Evolutionary conservation across 2,888 invertebrate genomes (phyloP), one percentile per base, ranked within the genome.

Genomic region (Drosophila lacicola): DNA sequence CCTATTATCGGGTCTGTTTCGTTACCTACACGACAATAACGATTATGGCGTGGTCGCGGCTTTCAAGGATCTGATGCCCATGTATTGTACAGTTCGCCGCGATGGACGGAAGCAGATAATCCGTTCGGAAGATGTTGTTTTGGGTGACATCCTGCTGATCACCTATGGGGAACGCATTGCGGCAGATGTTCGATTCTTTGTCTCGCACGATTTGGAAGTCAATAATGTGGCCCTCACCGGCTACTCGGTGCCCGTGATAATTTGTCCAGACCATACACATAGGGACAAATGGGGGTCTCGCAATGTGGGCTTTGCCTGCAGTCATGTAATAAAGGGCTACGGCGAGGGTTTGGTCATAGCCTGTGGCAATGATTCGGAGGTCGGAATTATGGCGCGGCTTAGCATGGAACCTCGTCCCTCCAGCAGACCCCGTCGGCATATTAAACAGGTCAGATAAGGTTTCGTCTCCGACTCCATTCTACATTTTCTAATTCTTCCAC

Each of bases 221-320:
- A 70, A 88, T 4, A 74, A 87, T 11, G 84, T 88, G 6, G 81
- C 82, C 0, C 19, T 84, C 5, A 78, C 68, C 2, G 84, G 87
- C 0, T 4, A 17, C 4, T 76, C 87, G 0, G 9, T 36, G 2
- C 68, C 89, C 0, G 33, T 62, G 10, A 33, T 45, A 1, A 61
- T 88, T 6, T 17, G 36, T 25, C 71, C 73, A 0, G 37, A 61
- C 1, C 39, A 58, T 3, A 21, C 9, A 0, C 63, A 78, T 4
- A 0, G 0, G 0, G 34, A 75, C 39, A 81, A 70, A 14, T 88
- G 81, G 81, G 0, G 13, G 0, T 57, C 76, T 3, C 19, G 54
- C 13, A 84, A 87, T 45, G 47, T 84, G 25, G 89, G 79, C 3
- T 69, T 88, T 4, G 82, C 74, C n/a, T 56, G 84, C 57, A 81